phyloP scores from a whole-genome alignment of 2,888 invertebrate genomes.

The Aphelenchoides bicaudatus region DNA sequence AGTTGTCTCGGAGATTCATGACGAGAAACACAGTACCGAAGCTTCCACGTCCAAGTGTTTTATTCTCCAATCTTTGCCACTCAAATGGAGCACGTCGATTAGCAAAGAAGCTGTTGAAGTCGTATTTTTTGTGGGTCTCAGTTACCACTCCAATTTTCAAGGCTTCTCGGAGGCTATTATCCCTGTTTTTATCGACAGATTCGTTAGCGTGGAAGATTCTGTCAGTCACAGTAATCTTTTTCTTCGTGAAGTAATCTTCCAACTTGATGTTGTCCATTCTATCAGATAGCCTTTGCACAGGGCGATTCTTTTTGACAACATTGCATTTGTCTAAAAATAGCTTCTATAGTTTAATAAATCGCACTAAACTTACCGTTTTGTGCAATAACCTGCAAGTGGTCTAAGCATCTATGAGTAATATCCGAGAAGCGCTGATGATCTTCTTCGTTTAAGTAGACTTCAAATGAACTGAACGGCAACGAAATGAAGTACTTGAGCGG shows the following conservation, averaged over 20 bases:
- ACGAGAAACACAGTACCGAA: constrained; percentile 94
- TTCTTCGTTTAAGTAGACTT: constrained; percentile 10
- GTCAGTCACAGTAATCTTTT: constrained; percentile 25
- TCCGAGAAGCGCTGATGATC: neutral
- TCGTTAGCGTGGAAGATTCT: constrained; percentile 14
- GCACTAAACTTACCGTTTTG: neutral
- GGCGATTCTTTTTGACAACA: neutral
- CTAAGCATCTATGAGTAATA: neutral
- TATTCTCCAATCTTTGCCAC: constrained; percentile 83
- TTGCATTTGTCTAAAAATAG: neutral
- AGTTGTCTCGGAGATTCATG: constrained; percentile 84
- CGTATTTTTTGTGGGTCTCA: neutral
- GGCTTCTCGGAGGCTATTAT: constrained; percentile 18
- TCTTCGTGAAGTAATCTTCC: constrained; percentile 14
- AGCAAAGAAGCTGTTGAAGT: constrained; percentile 18
- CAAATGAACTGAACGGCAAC: constrained; percentile 17
- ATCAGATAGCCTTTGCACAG: neutral
- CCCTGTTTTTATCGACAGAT: constrained; percentile 19
- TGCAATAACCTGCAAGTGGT: neutral
- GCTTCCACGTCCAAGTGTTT: constrained; percentile 76
- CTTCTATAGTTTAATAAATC: neutral
- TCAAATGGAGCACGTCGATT: constrained; percentile 68
- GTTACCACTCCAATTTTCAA: constrained; percentile 26
- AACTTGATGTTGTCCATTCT: constrained; percentile 3
- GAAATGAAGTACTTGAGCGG: constrained; percentile 28